Evolutionary conservation across 2,888 invertebrate genomes (phyloP).

Genomic region (Caenorhabditis sinica): DNA sequence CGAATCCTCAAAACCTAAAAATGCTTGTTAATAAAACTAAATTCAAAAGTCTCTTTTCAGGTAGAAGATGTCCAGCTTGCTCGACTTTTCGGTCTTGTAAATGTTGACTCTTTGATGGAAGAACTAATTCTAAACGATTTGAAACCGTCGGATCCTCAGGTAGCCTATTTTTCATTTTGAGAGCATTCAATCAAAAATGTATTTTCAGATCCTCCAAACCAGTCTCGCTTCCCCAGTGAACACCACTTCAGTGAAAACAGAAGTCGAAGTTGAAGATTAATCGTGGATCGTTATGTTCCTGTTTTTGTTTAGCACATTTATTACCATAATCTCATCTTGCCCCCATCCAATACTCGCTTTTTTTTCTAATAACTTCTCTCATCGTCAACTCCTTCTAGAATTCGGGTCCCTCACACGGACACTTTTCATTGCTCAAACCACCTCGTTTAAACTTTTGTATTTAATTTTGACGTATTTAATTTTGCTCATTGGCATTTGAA

Average conservation of each 20-base stretch:
- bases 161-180: neutral
- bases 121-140: constrained; percentile 77
- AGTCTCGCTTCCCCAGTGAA: constrained; percentile 61
- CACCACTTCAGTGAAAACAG: constrained; percentile 48
- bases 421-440: constrained; percentile 2
- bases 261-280: constrained; percentile 44
- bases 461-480: neutral
- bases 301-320: neutral
- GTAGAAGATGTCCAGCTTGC: constrained; percentile 81
- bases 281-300: neutral
- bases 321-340: constrained; percentile 53
- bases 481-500: neutral
- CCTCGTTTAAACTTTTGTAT: constrained; percentile 5
- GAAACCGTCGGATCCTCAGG: constrained; percentile 62
- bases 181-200: no score
- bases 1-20: no score
- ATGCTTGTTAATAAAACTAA: no score
- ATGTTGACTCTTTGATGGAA: constrained; percentile 80
- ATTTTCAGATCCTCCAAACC: constrained; percentile 59
- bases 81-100: constrained; percentile 78
- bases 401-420: constrained; percentile 2
- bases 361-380: neutral
- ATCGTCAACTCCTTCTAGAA: neutral
- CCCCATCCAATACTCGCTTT: neutral
- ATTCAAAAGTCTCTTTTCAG: constrained; percentile 58